Conservation (phyloP, 2,797 vertebrate species). For the Periophthalmus magnuspinnatus region DNA sequence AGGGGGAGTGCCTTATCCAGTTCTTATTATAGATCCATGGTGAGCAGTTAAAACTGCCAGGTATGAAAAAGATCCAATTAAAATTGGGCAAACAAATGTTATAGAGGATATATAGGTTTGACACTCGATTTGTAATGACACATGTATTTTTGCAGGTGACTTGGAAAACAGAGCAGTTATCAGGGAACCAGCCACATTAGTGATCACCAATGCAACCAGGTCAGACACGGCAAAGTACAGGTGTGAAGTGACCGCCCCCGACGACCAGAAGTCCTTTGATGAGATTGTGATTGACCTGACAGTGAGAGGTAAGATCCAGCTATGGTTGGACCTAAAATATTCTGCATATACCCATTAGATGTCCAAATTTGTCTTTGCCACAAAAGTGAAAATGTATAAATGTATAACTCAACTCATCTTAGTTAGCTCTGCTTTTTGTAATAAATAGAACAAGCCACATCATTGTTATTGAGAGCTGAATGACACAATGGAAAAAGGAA, state of each 20-base stretch:
- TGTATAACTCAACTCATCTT: too few relatives aligned
- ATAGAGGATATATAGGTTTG: neutral
- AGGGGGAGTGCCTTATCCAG: too few relatives aligned
- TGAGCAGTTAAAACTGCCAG: too few relatives aligned
- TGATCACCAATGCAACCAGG: conserved; percentile 90
- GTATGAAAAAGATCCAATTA: too few relatives aligned
- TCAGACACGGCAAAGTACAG: conserved; percentile 90
- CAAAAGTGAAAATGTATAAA: too few relatives aligned
- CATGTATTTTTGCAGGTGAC: conserved; percentile 77
- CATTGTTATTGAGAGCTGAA: too few relatives aligned
- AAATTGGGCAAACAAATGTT: too few relatives aligned
- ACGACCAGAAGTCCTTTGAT: conserved; percentile 86
- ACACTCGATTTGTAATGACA: neutral
- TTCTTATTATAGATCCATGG: too few relatives aligned
- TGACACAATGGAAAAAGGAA: too few relatives aligned
- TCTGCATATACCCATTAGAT: neutral
- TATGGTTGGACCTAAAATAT: neutral
- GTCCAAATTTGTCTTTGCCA: too few relatives aligned
- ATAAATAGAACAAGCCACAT: too few relatives aligned
- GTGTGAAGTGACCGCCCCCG: conserved; percentile 90
- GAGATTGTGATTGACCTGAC: conserved; percentile 90
- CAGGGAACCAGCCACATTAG: conserved; percentile 83
- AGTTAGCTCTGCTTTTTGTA: too few relatives aligned
- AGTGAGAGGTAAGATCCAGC: conserved; percentile 84
- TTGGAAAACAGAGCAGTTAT: conserved; percentile 85